These are phyloP conservation scores for Nemoura dubitans DNA, from an alignment of 2,888 invertebrate genomes.

Conservation along the genomic window DNA sequence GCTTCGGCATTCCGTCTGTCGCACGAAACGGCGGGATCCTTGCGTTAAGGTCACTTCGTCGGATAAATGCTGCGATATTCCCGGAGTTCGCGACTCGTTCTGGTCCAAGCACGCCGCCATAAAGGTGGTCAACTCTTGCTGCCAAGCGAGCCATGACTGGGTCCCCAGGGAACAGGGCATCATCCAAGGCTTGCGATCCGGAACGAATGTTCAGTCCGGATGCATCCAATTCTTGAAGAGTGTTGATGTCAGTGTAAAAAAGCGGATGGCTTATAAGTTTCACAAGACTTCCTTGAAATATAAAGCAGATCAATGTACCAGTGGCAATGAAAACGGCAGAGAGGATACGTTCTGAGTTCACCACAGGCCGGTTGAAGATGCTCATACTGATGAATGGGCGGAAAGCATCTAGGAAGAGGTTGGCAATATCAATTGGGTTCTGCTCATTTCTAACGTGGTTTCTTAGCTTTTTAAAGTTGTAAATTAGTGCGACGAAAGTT, in stretches of 20 bases:
- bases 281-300: conserved; percentile 61
- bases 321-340: conserved; percentile 57
- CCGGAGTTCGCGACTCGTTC: conserved; percentile 18
- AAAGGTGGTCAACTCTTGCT: not conserved
- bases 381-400: conserved; percentile 58
- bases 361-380: conserved; percentile 57
- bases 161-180: not conserved
- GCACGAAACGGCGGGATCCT: not conserved
- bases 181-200: conserved; percentile 54
- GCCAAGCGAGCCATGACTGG: not conserved
- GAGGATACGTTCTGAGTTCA: conserved; percentile 59
- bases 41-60: conserved; percentile 7
- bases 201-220: conserved; percentile 59
- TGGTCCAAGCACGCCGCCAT: not conserved
- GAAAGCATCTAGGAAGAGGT: conserved; percentile 56
- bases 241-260: conserved; percentile 61
- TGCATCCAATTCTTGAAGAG: conserved; percentile 59
- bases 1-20: conserved; percentile 55
- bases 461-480: not conserved
- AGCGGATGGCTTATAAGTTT: conserved; percentile 59
- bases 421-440: not conserved
- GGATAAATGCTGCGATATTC: conserved; percentile 21
- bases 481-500: not conserved
- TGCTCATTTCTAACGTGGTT: not conserved
- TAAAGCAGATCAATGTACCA: conserved; percentile 59